Evolutionary conservation across 2,888 invertebrate genomes (phyloP).

Genomic region (Drosophila borealis): DNA sequence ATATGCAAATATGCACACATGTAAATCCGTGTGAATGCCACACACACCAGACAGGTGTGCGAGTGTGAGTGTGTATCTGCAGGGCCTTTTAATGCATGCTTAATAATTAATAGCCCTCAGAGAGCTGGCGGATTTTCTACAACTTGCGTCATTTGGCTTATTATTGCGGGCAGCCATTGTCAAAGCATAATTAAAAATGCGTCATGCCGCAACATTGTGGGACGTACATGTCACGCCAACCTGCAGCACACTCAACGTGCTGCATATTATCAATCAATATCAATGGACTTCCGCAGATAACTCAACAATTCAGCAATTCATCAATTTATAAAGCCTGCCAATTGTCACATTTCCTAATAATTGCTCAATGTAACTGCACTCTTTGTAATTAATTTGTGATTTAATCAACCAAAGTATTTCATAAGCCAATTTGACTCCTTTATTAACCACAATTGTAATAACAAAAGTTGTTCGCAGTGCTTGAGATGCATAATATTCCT

Average conservation of each 20-base stretch:
- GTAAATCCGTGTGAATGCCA: constrained; percentile 57
- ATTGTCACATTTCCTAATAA: not conserved
- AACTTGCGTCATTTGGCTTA: constrained; percentile 34
- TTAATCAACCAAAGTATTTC: not conserved
- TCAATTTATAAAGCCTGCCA: constrained; percentile 1
- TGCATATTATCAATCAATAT: constrained; percentile 41
- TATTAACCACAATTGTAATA: not conserved
- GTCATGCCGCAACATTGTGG: constrained; percentile 22
- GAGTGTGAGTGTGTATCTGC: constrained; percentile 6
- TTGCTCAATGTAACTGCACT: not conserved
- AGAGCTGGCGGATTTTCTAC: constrained; percentile 48
- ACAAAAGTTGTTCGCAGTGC: not conserved
- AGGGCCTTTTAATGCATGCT: constrained; percentile 46
- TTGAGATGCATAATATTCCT: not conserved
- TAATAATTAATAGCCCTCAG: constrained; percentile 59
- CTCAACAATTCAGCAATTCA: constrained; percentile 8
- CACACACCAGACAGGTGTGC: constrained; percentile 9
- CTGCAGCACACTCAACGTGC: constrained; percentile 4
- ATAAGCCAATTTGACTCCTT: not conserved
- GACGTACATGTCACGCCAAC: not conserved
- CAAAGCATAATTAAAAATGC: constrained; percentile 67
- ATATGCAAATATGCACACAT: constrained; percentile 74
- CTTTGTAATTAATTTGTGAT: constrained; percentile 5
- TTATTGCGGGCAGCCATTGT: constrained; percentile 39
- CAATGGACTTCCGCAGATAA: constrained; percentile 1